Conservation (phyloP, 2,888 invertebrate species). For the Arge pagana region DNA sequence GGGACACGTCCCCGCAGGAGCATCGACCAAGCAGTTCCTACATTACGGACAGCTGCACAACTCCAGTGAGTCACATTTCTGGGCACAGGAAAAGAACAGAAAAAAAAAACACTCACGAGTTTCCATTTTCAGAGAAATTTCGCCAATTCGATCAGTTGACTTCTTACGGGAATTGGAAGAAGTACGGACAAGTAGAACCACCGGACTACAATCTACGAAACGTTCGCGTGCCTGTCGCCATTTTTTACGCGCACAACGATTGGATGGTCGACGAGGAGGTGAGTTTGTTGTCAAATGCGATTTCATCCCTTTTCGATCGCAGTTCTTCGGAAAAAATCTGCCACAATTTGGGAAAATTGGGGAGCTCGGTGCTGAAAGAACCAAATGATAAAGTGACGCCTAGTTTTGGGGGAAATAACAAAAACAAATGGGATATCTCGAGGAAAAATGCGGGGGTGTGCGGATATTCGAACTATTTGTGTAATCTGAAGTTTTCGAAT, state of each 20-base stretch:
- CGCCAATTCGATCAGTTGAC: slow-evolving; percentile 62
- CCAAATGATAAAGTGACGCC: too few relatives aligned
- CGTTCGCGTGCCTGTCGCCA: slow-evolving; percentile 66
- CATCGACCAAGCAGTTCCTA: slow-evolving; percentile 69
- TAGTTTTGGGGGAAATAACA: too few relatives aligned
- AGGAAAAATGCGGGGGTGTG: too few relatives aligned
- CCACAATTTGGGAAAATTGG: too few relatives aligned
- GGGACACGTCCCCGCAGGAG: slow-evolving; percentile 71
- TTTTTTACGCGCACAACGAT: slow-evolving; percentile 71
- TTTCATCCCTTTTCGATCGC: too few relatives aligned
- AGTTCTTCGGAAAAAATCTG: too few relatives aligned
- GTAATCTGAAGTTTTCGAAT: too few relatives aligned
- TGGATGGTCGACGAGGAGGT: slow-evolving; percentile 63
- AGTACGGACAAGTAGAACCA: slow-evolving; percentile 63
- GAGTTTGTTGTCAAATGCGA: too few relatives aligned
- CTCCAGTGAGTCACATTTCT: slow-evolving; percentile 32
- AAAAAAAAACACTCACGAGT: slow-evolving; percentile 6
- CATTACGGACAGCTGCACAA: slow-evolving; percentile 69
- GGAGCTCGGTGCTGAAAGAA: too few relatives aligned
- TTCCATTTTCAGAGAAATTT: slow-evolving; percentile 48
- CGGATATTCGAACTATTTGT: too few relatives aligned
- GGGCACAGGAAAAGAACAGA: background rate
- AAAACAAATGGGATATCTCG: too few relatives aligned
- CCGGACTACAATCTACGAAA: slow-evolving; percentile 66
- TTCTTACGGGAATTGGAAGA: slow-evolving; percentile 60